These are phyloP conservation scores for Eupeodes luniger DNA, from an alignment of 2,888 invertebrate species.

Conservation along the genomic window DNA sequence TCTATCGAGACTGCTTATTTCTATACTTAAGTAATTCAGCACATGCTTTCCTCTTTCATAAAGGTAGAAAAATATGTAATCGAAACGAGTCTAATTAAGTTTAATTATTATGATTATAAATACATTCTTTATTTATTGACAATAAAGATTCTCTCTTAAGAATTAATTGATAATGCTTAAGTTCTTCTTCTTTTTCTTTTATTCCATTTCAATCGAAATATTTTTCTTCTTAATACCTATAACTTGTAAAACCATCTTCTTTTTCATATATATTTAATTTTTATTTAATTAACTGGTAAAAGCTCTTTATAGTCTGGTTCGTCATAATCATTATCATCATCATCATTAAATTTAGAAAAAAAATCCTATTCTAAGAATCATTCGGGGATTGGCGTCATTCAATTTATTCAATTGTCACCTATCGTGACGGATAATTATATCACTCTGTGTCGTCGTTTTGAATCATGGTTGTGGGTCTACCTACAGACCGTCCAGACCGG, in stretches of 20 bases:
- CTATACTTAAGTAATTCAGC: no score
- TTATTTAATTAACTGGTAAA: neutral
- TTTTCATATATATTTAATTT: neutral
- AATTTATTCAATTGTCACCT: conserved; percentile 74
- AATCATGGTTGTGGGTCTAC: neutral
- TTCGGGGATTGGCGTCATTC: conserved; percentile 66
- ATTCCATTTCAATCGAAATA: neutral
- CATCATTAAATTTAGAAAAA: neutral
- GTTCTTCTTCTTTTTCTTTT: neutral
- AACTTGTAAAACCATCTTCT: neutral
- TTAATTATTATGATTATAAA: no score
- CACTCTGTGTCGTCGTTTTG: neutral
- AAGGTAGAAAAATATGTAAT: no score
- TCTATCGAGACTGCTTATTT: no score
- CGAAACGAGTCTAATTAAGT: no score
- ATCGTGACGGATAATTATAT: conserved; percentile 70
- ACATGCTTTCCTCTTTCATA: no score
- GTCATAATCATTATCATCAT: conserved; percentile 14
- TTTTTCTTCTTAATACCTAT: neutral
- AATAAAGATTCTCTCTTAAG: no score
- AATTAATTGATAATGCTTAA: neutral
- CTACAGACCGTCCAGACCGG: no score
- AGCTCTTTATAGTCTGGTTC: conserved; percentile 1
- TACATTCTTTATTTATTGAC: no score
- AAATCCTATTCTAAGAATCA: conserved; percentile 37